Percentiles rank a stretch among this genome's conserved stretches.
phyloP scores from a whole-genome alignment of 2,888 invertebrate species.

The Itoplectis maculator region DNA sequence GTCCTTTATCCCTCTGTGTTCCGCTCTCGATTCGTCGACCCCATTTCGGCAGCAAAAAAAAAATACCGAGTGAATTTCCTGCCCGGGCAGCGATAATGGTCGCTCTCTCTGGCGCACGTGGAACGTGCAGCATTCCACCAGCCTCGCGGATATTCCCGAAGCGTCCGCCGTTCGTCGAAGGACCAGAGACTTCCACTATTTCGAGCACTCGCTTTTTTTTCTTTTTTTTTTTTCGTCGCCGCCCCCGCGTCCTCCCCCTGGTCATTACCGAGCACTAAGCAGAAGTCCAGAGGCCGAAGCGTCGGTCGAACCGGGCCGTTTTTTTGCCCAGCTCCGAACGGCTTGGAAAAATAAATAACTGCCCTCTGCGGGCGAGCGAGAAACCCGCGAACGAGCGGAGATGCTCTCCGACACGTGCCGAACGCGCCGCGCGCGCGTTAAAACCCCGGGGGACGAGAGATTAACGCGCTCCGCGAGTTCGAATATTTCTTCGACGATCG shows the following conservation, averaged over 20 bases:
- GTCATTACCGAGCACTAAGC: constrained; percentile 56
- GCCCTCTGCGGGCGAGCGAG: constrained; percentile 31
- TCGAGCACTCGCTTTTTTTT: constrained; percentile 51
- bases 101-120: background rate
- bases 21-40: constrained; percentile 19
- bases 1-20: constrained; percentile 61
- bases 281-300: constrained; percentile 67
- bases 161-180: constrained; percentile 13
- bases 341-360: constrained; percentile 72
- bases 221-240: constrained; percentile 24
- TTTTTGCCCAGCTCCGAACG: constrained; percentile 46
- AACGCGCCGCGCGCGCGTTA: constrained; percentile 23
- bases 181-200: constrained; percentile 62
- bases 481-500: background rate
- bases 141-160: background rate
- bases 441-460: constrained; percentile 46
- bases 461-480: constrained; percentile 56
- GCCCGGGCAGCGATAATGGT: background rate
- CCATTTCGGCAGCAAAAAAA: background rate
- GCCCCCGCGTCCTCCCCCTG: constrained; percentile 37
- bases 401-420: constrained; percentile 31
- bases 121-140: background rate
- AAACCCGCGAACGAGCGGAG: constrained; percentile 35
- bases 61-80: constrained; percentile 1
- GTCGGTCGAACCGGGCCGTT: constrained; percentile 35